Evolutionary conservation across 2,797 vertebrate genomes (phyloP).

Genomic region (Aulostomus chinensis): DNA sequence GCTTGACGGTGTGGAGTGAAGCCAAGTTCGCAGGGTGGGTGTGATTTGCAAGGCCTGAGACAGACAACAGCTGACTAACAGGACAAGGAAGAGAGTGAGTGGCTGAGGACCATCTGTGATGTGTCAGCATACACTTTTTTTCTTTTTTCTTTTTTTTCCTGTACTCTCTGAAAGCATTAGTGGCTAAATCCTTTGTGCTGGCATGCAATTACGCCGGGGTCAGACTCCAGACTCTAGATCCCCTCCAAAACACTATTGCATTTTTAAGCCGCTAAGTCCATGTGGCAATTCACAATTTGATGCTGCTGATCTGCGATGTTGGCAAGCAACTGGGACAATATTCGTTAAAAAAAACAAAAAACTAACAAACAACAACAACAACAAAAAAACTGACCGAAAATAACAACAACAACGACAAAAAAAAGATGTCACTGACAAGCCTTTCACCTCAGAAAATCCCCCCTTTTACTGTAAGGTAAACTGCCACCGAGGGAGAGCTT

Average conservation of each 20-base stretch:
- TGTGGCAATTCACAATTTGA: conserved; percentile 70
- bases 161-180: conserved; percentile 73
- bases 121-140: conserved; percentile 62
- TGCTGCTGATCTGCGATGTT: conserved; percentile 60
- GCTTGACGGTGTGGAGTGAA: conserved; percentile 16
- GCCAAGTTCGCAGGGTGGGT: conserved; percentile 44
- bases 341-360: conserved; percentile 39
- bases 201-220: conserved; percentile 76
- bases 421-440: conserved; percentile 16
- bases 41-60: conserved; percentile 56
- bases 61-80: conserved; percentile 67
- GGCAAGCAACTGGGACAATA: conserved; percentile 56
- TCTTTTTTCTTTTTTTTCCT: conserved; percentile 10
- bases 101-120: conserved; percentile 70
- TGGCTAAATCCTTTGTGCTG: conserved; percentile 80
- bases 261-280: conserved; percentile 76
- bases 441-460: conserved; percentile 29
- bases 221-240: conserved; percentile 66
- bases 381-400: too few species aligned
- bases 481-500: conserved; percentile 4
- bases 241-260: conserved; percentile 61
- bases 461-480: conserved; percentile 4
- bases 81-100: conserved; percentile 49
- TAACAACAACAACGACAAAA: too few species aligned
- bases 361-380: too few species aligned